phyloP scores from a whole-genome alignment of 2,888 invertebrate genomes.

The Beris morrisii region DNA sequence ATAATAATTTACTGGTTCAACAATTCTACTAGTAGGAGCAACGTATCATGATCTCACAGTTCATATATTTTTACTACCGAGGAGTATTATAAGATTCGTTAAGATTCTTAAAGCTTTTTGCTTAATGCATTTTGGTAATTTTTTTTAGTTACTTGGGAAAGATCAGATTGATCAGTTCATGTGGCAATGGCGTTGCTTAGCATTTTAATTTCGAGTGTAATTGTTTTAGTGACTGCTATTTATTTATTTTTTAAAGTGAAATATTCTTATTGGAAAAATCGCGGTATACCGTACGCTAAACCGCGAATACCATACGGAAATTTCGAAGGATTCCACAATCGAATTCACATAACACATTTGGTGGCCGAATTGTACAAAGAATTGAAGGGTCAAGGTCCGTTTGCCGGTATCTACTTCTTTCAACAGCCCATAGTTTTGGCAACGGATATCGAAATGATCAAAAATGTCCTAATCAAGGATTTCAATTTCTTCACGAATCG shows the following conservation, averaged over 20 bases:
- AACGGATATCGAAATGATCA: conserved; percentile 44
- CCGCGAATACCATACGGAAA: conserved; percentile 39
- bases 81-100: too few species aligned
- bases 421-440: conserved; percentile 33
- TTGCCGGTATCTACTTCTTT: conserved; percentile 21
- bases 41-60: too few species aligned
- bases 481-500: conserved; percentile 53
- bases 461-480: conserved; percentile 51
- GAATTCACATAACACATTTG: conserved; percentile 10
- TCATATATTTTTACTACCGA: too few species aligned
- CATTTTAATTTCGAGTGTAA: too few species aligned
- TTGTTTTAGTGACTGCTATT: neutral
- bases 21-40: too few species aligned
- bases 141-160: too few species aligned
- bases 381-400: conserved; percentile 41
- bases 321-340: conserved; percentile 19
- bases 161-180: too few species aligned
- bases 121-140: too few species aligned
- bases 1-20: too few species aligned
- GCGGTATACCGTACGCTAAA: conserved; percentile 31
- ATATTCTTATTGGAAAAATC: conserved; percentile 38
- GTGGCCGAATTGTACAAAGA: conserved; percentile 40
- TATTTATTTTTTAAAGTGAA: conserved; percentile 21
- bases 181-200: too few species aligned
- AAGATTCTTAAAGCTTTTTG: too few species aligned